Conservation (phyloP, 2,888 invertebrate species). For the Yponomeuta plumbellus region DNA sequence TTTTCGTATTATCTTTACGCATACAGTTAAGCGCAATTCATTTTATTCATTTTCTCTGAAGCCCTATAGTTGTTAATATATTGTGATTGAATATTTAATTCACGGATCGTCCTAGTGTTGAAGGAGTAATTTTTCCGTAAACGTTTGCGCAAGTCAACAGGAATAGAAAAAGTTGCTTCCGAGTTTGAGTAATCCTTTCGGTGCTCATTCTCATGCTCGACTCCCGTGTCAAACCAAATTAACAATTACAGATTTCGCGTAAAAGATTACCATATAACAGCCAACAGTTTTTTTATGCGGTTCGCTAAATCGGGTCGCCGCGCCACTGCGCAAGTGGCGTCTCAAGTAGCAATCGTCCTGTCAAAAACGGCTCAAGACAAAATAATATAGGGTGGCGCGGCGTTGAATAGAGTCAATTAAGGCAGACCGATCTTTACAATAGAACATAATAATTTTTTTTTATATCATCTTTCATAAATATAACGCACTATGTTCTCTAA, state of each 20-base stretch:
- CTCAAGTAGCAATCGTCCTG: neutral
- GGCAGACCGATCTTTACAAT: no score
- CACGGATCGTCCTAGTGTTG: no score
- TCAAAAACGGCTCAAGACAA: neutral
- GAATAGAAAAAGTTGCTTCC: no score
- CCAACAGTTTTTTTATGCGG: neutral
- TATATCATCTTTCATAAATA: no score
- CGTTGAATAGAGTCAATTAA: no score
- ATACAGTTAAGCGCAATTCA: neutral
- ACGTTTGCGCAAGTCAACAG: no score
- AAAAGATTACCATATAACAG: neutral
- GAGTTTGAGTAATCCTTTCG: neutral
- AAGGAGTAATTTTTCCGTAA: no score
- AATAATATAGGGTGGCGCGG: neutral
- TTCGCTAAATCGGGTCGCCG: neutral
- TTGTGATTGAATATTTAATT: no score
- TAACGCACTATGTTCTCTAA: no score
- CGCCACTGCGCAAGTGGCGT: slow-evolving; percentile 11
- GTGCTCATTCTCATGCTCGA: neutral
- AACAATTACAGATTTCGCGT: neutral
- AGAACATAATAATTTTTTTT: no score
- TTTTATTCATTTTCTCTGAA: neutral
- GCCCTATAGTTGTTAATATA: neutral
- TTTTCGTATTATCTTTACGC: no score
- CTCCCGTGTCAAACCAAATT: neutral